Percentiles rank a stretch among this genome's conserved stretches.
These are phyloP conservation scores for Sorex araneus DNA, from an alignment of 2,113 vertebrate genomes.

Conservation along the genomic window DNA sequence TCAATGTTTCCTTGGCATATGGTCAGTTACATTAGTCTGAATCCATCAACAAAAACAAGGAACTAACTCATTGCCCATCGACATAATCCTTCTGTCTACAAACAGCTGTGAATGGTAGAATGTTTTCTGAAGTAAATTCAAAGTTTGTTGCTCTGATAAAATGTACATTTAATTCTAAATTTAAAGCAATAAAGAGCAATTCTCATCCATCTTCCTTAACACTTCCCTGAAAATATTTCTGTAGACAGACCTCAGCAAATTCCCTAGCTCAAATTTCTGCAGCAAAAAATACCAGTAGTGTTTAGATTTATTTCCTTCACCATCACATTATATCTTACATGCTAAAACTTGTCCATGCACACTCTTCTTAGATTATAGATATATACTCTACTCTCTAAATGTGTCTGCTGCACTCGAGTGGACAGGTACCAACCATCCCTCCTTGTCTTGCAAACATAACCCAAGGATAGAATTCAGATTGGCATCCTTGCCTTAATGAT, in stretches of 20 bases:
- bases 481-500: neutral
- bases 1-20: neutral
- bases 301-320: neutral
- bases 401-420: neutral
- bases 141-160: neutral
- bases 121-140: constrained; percentile 5
- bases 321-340: neutral
- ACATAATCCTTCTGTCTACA: neutral
- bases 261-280: constrained; percentile 3
- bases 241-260: neutral
- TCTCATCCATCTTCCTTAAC: neutral
- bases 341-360: neutral
- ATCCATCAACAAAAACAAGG: neutral
- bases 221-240: neutral
- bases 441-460: neutral
- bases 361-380: neutral
- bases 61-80: neutral
- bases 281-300: neutral
- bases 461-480: neutral
- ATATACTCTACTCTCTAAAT: neutral
- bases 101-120: neutral
- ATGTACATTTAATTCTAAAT: constrained; percentile 35
- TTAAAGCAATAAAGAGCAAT: neutral
- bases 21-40: neutral
- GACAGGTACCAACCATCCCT: neutral